These are phyloP conservation scores for Artemisiospiza belli DNA, from an alignment of 2,113 vertebrate species.

Conservation along the genomic window DNA sequence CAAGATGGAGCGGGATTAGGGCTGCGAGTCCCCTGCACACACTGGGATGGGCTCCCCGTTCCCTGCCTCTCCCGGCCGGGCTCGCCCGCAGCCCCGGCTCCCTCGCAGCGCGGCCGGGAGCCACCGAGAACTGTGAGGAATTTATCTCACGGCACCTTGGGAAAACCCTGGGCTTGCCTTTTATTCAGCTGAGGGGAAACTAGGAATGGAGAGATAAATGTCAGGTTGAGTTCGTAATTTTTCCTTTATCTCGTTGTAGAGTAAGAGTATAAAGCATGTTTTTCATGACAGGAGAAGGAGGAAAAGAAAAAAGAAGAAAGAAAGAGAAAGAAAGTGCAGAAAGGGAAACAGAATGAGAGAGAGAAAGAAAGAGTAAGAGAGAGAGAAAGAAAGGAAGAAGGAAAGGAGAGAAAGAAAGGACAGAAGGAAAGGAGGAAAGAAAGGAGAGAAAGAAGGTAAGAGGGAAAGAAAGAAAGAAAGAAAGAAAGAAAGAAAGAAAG, in stretches of 20 bases:
- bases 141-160: background rate
- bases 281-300: background rate
- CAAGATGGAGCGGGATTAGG: background rate
- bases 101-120: background rate
- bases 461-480: background rate
- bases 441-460: background rate
- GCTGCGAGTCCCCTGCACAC: background rate
- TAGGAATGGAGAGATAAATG: background rate
- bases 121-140: background rate
- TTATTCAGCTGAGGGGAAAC: background rate
- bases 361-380: background rate
- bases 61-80: background rate
- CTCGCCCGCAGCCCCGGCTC: background rate
- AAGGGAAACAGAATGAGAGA: too few species aligned
- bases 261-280: background rate
- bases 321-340: too few species aligned
- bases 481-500: background rate
- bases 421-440: too few species aligned
- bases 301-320: background rate
- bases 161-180: background rate
- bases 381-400: too few species aligned
- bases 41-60: background rate
- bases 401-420: too few species aligned
- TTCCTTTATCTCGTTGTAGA: background rate
- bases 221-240: background rate